Conservation (phyloP, 1,140 invertebrate species). For the Brachionus paranguensis region DNA sequence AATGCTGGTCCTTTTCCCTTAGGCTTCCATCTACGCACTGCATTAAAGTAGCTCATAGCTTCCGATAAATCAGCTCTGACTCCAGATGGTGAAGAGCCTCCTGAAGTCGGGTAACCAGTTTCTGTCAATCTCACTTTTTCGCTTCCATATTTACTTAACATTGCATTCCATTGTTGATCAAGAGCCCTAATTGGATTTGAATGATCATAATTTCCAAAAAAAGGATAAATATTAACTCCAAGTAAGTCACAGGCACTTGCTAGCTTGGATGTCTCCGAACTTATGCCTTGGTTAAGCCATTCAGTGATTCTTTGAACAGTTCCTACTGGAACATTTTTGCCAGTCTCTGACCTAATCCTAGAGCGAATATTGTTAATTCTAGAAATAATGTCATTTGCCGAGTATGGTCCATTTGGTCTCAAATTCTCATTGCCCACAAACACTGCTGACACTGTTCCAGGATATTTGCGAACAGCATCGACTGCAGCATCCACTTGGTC, state of each 20-base stretch:
- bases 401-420: slow-evolving; percentile 4
- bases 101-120: background rate
- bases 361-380: background rate
- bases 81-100: background rate
- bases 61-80: background rate
- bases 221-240: background rate
- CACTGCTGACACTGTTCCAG: background rate
- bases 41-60: background rate
- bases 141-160: background rate
- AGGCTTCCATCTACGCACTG: background rate
- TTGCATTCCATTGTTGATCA: background rate
- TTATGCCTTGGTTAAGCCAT: background rate
- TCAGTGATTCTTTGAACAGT: background rate
- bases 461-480: background rate
- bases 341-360: background rate
- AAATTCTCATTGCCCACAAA: background rate
- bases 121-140: background rate
- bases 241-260: background rate
- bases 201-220: slow-evolving; percentile 6
- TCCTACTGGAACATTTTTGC: background rate
- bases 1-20: background rate
- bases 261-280: background rate
- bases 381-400: background rate
- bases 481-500: background rate
- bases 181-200: background rate